Conservation (phyloP, 2,888 invertebrate species). For the Drosophila multiciliata region DNA sequence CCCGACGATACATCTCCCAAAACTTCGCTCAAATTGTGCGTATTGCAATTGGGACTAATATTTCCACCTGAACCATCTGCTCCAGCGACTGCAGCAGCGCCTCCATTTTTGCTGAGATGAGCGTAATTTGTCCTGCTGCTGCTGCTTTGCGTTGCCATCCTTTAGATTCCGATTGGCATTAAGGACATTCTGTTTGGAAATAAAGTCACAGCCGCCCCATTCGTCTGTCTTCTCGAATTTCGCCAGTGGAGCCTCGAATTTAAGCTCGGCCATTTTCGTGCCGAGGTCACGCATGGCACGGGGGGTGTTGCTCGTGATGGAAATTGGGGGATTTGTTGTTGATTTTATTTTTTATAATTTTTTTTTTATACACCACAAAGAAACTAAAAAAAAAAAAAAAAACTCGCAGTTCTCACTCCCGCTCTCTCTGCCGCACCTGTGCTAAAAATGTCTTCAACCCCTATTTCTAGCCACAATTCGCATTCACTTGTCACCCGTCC, state of each 20-base stretch:
- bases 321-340: neutral
- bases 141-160: constrained; percentile 85
- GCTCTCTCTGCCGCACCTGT: constrained; percentile 36
- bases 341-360: neutral
- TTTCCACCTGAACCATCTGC: constrained; percentile 82
- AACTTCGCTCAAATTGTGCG: constrained; percentile 59
- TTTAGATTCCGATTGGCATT: constrained; percentile 88
- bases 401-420: neutral
- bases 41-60: constrained; percentile 84
- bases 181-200: constrained; percentile 86
- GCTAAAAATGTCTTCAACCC: constrained; percentile 51
- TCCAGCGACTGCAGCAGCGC: constrained; percentile 62
- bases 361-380: neutral
- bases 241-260: constrained; percentile 98
- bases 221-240: constrained; percentile 97
- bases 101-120: constrained; percentile 83
- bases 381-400: neutral
- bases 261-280: constrained; percentile 98
- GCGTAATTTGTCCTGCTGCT: constrained; percentile 85
- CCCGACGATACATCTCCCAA: constrained; percentile 50
- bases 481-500: constrained; percentile 46
- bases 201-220: constrained; percentile 89
- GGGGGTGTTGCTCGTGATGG: constrained; percentile 10
- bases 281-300: constrained; percentile 93
- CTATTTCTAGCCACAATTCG: constrained; percentile 24